Evolutionary conservation across 2,888 invertebrate species (phyloP), one percentile per base, ranked within the genome.

Genomic region (Ditula angustiorana): DNA sequence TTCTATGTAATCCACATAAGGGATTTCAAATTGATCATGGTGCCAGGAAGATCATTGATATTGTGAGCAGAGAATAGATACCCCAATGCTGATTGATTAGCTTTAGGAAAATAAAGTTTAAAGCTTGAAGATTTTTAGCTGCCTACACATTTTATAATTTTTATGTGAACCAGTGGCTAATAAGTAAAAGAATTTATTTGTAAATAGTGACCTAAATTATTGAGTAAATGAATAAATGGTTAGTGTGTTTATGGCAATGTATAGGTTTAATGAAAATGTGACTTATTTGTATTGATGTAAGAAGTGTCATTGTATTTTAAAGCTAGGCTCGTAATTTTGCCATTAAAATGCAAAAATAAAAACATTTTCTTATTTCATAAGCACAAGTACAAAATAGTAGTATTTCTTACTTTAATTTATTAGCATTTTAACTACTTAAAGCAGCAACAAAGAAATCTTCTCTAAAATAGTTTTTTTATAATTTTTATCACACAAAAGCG

Each of bases 171-270:
- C 47, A 35, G 37, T 63, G 58, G 26, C 58, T 53, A 37, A n/a
- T n/a, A n/a, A 49, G 56, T 44, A 37, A 46, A 35, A 28, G 53
- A 59, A 26, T 58, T 61, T 53, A 53, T 64, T 59, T 64, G 64
- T 64, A 64, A 59, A 64, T 64, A 64, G 46, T 33, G 47, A 59
- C 58, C 23, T 64, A 64, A 64, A 53, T 64, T 64, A 64, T 64
- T 64, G 37, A 64, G 52, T 58, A 53, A 59, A 47, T 26, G 41
- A 26, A 19, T 21, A 56, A 41, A 56, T 46, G 13, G 23, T 16
- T 41, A 41, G 53, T 53, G 28, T 64, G 64, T 59, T 59, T 58
- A 64, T 46, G 30, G 44, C 50, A 58, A 35, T 52, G 24, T 33
- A 47, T 59, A 59, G 52, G 44, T 50, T 30, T 30, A 53, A 53